Evolutionary conservation across 2,888 invertebrate species (phyloP).

Genomic region (Heliconius erato): DNA sequence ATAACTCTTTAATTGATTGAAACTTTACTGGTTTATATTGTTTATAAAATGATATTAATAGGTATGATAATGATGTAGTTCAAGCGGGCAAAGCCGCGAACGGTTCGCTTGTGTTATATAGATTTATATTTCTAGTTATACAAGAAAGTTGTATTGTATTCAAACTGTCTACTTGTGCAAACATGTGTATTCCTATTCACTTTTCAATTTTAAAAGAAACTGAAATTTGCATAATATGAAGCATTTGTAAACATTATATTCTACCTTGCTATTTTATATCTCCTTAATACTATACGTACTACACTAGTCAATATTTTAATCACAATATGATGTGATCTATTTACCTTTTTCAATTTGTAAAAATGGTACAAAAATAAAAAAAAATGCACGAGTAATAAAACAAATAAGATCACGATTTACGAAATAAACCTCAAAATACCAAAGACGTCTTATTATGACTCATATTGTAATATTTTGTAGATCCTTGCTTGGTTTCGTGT

Average conservation of each 20-base stretch:
- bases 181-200: background rate
- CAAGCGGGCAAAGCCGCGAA: too few species aligned
- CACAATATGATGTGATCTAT: too few species aligned
- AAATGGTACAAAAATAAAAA: background rate
- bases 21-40: too few species aligned
- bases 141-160: too few species aligned
- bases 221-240: background rate
- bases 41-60: too few species aligned
- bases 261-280: background rate
- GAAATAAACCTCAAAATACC: constrained; percentile 10
- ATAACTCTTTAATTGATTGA: too few species aligned
- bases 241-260: background rate
- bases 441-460: constrained; percentile 59
- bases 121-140: background rate
- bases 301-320: too few species aligned
- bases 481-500: constrained; percentile 70
- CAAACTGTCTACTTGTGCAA: too few species aligned
- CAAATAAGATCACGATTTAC: background rate
- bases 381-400: background rate
- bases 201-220: background rate
- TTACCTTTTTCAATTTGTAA: too few species aligned
- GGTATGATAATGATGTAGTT: too few species aligned
- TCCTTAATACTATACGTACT: background rate
- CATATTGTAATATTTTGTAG: constrained; percentile 70
- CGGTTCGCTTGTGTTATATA: background rate